Percentiles rank a stretch among this genome's conserved stretches.
phyloP scores from a whole-genome alignment of 2,888 invertebrate species.

The Amblyjoppa fuscipennis region DNA sequence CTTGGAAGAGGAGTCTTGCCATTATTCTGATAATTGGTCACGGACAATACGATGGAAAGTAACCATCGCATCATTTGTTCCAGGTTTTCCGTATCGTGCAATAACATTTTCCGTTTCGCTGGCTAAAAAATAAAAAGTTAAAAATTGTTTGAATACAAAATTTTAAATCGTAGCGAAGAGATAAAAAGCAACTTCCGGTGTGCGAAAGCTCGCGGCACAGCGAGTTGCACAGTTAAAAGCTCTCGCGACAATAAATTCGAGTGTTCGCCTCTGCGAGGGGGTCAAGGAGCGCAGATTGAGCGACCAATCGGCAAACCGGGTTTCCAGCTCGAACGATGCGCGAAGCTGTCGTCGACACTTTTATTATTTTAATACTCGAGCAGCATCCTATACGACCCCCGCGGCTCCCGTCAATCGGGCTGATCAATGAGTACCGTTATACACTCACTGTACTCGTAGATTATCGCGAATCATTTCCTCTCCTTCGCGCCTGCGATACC shows the following conservation, averaged over 20 bases:
- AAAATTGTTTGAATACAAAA: no score
- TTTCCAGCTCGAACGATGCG: slow-evolving; percentile 49
- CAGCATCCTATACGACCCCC: not conserved
- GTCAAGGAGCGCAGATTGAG: not conserved
- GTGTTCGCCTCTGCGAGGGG: not conserved
- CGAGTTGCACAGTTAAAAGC: no score
- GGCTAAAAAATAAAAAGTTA: no score
- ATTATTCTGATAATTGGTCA: no score
- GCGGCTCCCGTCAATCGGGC: not conserved
- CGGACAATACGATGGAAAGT: no score
- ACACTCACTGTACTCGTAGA: slow-evolving; percentile 30
- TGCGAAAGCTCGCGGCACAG: slow-evolving; percentile 41
- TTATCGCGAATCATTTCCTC: slow-evolving; percentile 61
- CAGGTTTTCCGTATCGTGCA: no score
- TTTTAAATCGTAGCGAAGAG: not conserved
- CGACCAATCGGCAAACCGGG: slow-evolving; percentile 18
- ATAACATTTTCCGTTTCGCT: no score
- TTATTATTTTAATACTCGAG: slow-evolving; percentile 26
- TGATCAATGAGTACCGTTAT: slow-evolving; percentile 66
- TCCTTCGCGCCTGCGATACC: slow-evolving; percentile 17
- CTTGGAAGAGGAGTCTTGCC: no score
- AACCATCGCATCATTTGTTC: no score
- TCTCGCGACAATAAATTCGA: no score
- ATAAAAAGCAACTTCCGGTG: slow-evolving; percentile 41
- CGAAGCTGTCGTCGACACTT: slow-evolving; percentile 56